phyloP scores from a whole-genome alignment of 2,113 vertebrate genomes.

The Oryzias curvinotus region DNA sequence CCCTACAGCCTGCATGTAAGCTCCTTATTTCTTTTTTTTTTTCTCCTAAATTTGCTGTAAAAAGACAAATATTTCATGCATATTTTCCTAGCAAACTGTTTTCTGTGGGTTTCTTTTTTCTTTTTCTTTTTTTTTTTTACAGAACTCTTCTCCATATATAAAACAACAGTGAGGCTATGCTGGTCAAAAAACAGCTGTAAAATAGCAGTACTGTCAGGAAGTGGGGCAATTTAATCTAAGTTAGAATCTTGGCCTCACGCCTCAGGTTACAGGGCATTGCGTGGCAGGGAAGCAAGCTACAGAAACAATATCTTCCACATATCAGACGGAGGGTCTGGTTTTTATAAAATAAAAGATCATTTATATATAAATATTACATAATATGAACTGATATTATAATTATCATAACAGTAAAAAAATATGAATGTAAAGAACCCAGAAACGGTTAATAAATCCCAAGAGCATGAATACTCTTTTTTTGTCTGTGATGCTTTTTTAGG shows the following conservation, averaged over 20 bases:
- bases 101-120: too few species aligned
- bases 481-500: too few species aligned
- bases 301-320: constrained; percentile 58
- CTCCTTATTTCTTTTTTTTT: constrained; percentile 31
- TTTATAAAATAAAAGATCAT: not conserved
- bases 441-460: too few species aligned
- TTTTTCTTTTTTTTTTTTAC: too few species aligned
- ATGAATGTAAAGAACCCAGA: too few species aligned
- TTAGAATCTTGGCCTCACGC: constrained; percentile 22
- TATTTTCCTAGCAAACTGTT: too few species aligned
- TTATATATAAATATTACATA: too few species aligned
- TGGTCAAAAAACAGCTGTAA: not conserved
- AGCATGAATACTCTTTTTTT: too few species aligned
- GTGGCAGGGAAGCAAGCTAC: constrained; percentile 10
- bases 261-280: constrained; percentile 66
- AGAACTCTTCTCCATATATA: not conserved
- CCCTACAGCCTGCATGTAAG: constrained; percentile 56
- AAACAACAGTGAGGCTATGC: not conserved
- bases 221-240: constrained; percentile 20
- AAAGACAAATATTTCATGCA: not conserved
- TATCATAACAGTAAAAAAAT: too few species aligned
- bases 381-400: too few species aligned
- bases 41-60: constrained; percentile 12
- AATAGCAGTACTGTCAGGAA: not conserved
- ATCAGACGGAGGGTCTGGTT: not conserved